Conservation (phyloP, 1,140 invertebrate genomes). For the Drosophila arawakana region DNA sequence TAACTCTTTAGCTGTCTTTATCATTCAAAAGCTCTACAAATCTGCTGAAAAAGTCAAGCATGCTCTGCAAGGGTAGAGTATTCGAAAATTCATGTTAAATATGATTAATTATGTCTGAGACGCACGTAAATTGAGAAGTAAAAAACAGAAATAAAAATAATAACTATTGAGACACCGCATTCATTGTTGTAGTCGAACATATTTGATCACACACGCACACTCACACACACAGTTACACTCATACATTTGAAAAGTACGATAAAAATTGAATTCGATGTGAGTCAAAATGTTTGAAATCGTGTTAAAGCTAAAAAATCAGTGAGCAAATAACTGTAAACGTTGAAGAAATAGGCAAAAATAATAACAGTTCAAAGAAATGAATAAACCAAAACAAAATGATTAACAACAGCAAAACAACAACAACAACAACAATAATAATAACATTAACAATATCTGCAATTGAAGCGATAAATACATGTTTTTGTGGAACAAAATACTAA, state of each 20-base stretch:
- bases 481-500: constrained; percentile 48
- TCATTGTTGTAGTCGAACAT: constrained; percentile 27
- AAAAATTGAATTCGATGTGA: constrained; percentile 18
- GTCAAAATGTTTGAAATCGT: constrained; percentile 32
- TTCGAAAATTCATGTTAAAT: constrained; percentile 9
- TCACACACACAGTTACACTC: background rate
- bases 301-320: constrained; percentile 31
- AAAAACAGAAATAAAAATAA: constrained; percentile 3
- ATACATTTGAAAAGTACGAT: background rate
- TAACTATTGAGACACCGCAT: constrained; percentile 23
- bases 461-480: constrained; percentile 67
- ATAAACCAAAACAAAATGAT: background rate
- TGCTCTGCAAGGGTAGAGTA: constrained; percentile 7
- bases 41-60: background rate
- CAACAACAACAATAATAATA: constrained; percentile 32
- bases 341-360: constrained; percentile 38
- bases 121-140: constrained; percentile 20
- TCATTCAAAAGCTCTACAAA: background rate
- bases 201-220: constrained; percentile 7
- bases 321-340: constrained; percentile 51
- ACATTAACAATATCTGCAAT: constrained; percentile 37
- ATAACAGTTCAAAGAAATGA: constrained; percentile 2
- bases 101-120: constrained; percentile 47
- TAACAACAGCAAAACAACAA: constrained; percentile 34
- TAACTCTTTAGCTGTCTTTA: too few relatives aligned